Evolutionary conservation across 2,113 vertebrate genomes (phyloP), one percentile per base, ranked within the genome.

Genomic region (Oreochromis tanganicae): DNA sequence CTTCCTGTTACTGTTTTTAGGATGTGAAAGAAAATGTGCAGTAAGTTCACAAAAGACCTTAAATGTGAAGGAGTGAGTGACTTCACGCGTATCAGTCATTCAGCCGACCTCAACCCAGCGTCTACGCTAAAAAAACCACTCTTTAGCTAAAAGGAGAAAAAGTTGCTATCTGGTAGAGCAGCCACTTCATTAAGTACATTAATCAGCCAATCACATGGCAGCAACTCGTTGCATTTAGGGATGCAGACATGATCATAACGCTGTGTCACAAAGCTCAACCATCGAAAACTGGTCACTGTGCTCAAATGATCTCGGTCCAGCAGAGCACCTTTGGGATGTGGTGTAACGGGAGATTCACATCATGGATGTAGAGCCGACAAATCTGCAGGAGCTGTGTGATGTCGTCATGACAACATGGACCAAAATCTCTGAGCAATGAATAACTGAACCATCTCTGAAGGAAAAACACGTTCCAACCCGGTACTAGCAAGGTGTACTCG

Each of bases 351-450:
- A 46, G 11, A 46, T 43, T 12, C 10, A 5, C 41, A 43, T 43
- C 4, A 43, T 13, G 12, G 12, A 46, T 14, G 12, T 14, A 14
- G 5, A 46, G 43, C 43, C 14, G 36, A 38, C 36, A 38, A 66
- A 66, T 38, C 6, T 66, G 61, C 32, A 36, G 32, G 17, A 66
- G 32, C 0, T 36, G 10, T 71, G 66, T 43, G 36, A 71, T 2
- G 66, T 41, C 1, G 1, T 24, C 7, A 0, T 43, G 36, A 43
- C 66, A 71, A 43, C n/a, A 4, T 9, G 66, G 36, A 43, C n/a
- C 66, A 71, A 71, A 75, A 29, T 27, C 24, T 48, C 9, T 19
- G 24, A 1, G 24, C 9, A 0, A 7, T 11, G 43, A 75, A 19
- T 3, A 75, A 75, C 6, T 27, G 9, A 48, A 29, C 14, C 5